Percentiles rank a stretch among this genome's conserved stretches.
These are phyloP conservation scores for Drosophila cracens DNA, from an alignment of 2,888 invertebrate species.

Conservation along the genomic window DNA sequence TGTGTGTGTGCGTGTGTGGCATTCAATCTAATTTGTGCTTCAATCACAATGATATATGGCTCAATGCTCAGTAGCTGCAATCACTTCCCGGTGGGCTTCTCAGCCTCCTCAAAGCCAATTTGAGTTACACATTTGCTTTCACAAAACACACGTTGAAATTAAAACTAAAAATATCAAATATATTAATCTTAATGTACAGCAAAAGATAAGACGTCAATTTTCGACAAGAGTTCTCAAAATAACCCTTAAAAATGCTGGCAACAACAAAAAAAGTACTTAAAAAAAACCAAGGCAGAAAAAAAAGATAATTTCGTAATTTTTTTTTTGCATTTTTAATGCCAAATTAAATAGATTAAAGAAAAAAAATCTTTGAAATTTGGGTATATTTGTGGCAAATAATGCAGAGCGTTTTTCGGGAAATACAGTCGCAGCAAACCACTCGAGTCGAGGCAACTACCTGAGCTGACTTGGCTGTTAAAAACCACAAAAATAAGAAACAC, in stretches of 20 bases:
- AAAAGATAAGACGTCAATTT: background rate
- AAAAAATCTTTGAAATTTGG: background rate
- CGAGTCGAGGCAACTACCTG: conserved; percentile 32
- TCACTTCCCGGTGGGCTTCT: conserved; percentile 26
- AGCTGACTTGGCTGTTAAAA: conserved; percentile 47
- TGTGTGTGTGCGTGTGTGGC: conserved; percentile 27
- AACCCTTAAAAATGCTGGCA: background rate
- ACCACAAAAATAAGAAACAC: conserved; percentile 76
- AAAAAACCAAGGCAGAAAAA: background rate
- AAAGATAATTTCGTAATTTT: background rate
- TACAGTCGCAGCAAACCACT: conserved; percentile 17
- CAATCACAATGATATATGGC: conserved; percentile 31
- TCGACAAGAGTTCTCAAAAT: background rate
- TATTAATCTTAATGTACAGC: background rate
- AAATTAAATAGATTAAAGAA: background rate
- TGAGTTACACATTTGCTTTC: background rate
- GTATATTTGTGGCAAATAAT: background rate
- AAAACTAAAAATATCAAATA: background rate
- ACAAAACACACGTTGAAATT: background rate
- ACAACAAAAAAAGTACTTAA: background rate
- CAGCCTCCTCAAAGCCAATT: background rate
- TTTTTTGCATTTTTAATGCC: background rate
- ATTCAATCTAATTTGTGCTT: conserved; percentile 38
- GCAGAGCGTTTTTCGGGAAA: background rate
- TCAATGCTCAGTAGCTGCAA: conserved; percentile 11